Percentiles rank a stretch among this genome's conserved stretches.
Conservation (phyloP, 1,140 invertebrate species). For the Drosophila sturtevanti region DNA sequence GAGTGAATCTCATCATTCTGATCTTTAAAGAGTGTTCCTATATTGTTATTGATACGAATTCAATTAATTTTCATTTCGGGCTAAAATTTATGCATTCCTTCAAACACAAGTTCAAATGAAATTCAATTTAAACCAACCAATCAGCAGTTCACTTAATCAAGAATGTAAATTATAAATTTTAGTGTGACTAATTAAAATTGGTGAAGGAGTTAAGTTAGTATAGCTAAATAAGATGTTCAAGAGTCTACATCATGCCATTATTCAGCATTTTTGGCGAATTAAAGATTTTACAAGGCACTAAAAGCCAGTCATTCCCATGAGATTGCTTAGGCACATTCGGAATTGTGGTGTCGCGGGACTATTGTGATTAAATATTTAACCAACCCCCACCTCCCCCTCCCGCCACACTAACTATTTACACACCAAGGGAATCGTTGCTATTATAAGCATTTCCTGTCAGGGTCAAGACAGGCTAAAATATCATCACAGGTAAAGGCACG, state of each 20-base stretch:
- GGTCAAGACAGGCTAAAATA: conserved; percentile 4
- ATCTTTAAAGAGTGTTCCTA: not conserved
- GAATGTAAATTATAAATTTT: too few relatives aligned
- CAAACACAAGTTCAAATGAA: not conserved
- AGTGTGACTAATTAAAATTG: too few relatives aligned
- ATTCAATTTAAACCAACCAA: not conserved
- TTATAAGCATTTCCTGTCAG: conserved; percentile 4
- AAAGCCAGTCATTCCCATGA: conserved; percentile 8
- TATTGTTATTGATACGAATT: not conserved
- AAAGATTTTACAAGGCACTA: conserved; percentile 13
- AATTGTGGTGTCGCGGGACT: not conserved
- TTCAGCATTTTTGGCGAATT: conserved; percentile 4
- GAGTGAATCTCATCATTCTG: not conserved
- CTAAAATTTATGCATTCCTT: not conserved
- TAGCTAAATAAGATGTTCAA: not conserved
- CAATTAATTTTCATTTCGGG: not conserved
- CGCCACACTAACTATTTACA: too few relatives aligned
- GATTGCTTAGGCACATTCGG: not conserved
- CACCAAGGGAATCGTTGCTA: not conserved
- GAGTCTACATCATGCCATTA: not conserved
- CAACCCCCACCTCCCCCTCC: too few relatives aligned
- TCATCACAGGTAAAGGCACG: conserved; percentile 7
- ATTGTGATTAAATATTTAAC: conserved; percentile 17
- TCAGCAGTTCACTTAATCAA: not conserved
- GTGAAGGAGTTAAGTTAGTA: not conserved